Conservation (phyloP, 1,140 invertebrate species). For the Theocolax elegans region DNA sequence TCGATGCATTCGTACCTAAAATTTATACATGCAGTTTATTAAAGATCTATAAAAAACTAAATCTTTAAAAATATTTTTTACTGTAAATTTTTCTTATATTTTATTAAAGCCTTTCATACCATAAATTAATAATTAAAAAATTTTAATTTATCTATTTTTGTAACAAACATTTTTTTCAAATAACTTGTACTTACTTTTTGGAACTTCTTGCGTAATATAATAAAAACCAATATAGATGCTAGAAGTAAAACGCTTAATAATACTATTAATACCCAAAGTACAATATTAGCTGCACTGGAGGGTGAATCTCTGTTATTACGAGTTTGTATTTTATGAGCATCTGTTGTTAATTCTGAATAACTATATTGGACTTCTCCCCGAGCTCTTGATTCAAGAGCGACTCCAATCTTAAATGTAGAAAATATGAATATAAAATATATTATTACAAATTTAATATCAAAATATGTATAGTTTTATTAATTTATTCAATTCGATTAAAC, state of each 20-base stretch:
- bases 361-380: slow-evolving; percentile 73
- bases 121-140: not conserved
- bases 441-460: not conserved
- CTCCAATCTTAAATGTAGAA: slow-evolving; percentile 66
- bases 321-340: slow-evolving; percentile 47
- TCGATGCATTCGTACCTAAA: slow-evolving; percentile 51
- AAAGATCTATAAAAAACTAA: not conserved
- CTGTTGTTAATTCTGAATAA: slow-evolving; percentile 72
- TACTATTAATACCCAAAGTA: slow-evolving; percentile 72
- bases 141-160: not conserved
- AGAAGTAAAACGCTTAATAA: slow-evolving; percentile 71
- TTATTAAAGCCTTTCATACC: too few species aligned
- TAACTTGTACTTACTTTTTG: slow-evolving; percentile 48
- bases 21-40: not conserved
- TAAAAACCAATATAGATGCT: slow-evolving; percentile 71
- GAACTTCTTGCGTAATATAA: slow-evolving; percentile 69
- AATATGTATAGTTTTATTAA: not conserved
- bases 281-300: slow-evolving; percentile 60
- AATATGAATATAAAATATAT: not conserved
- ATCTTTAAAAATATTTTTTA: too few species aligned
- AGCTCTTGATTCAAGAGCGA: slow-evolving; percentile 78
- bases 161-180: not conserved
- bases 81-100: too few species aligned
- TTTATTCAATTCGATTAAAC: too few species aligned
- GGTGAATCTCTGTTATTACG: slow-evolving; percentile 39